Base-by-base conservation (phyloP, 2,888 invertebrate species). In the Agonum fuliginosum region DNA sequence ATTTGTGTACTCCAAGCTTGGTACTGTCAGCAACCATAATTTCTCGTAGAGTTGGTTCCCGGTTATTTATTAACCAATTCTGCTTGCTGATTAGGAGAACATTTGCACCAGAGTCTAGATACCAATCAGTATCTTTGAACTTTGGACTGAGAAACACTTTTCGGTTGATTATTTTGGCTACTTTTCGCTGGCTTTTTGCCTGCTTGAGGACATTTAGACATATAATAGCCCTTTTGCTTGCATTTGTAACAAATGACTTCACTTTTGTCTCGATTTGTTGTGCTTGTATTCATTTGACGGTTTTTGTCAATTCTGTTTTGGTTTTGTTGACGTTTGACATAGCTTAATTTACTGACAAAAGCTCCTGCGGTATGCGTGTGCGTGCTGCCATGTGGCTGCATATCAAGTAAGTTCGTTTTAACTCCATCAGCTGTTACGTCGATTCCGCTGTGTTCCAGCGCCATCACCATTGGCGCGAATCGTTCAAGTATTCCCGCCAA, bases 391-490 rank as follows among this genome's bases (percentile, higher is more conserved):
- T 51, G 5, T 12, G 19, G 10, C 14, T 51, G 2, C 51, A 51
- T 19, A 19, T 51, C 51, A 14, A 51, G 4, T 19, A 51, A 17
- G 3, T 51, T 51, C 17, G 51, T 5, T 19, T 51, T 51, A 5
- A 51, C 10, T 14, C 4, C 20, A 19, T 19, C 51, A 5, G 51
- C 17, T 3, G 51, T 51, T 17, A 51, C 17, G 20, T 17, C 14
- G 19, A 8, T 51, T 19, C 51, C 19, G 19, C 2, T 5, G 17
- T 51, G 51, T 19, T 51, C 19, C 17, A 51, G 8, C 2, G 51
- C 51, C 19, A 78, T 58, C 8, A 78, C 62, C 71, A 78, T 62
- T 8, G 78, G 72, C n/a, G 58, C 30, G 58, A 58, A 78, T 8
- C 30, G 22, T 37, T 72, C 78, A 30, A 65, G 67, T n/a, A 77